A percentile compares a stretch with the other conserved stretches of the same genome.
phyloP scores from a whole-genome alignment of 2,113 vertebrate genomes.

The Actenoides hombroni region DNA sequence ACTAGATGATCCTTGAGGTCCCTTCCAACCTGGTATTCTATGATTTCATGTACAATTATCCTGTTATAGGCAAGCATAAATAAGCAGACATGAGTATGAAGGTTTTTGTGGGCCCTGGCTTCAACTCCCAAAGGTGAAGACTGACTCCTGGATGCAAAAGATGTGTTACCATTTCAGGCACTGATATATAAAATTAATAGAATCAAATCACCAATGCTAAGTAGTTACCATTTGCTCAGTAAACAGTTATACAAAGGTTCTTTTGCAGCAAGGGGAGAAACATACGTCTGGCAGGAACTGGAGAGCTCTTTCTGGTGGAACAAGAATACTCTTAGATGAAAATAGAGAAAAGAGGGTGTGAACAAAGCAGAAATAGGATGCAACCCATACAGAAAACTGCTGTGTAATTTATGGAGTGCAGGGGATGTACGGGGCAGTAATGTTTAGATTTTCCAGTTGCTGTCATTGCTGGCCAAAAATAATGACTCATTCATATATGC shows the following conservation, averaged over 20 bases:
- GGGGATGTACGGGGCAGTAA: background rate
- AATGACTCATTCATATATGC: conserved; percentile 26
- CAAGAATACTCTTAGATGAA: background rate
- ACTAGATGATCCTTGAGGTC: no score
- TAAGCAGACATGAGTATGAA: background rate
- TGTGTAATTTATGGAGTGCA: background rate
- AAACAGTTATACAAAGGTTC: background rate
- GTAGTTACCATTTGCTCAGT: background rate
- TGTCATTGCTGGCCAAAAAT: background rate
- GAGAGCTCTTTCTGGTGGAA: background rate
- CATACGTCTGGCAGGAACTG: accelerated
- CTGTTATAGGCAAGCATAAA: background rate
- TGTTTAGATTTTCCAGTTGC: background rate
- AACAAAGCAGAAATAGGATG: background rate
- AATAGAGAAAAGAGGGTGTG: background rate
- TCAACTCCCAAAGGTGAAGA: background rate
- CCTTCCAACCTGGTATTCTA: no score
- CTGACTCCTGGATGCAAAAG: background rate
- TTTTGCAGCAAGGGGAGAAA: background rate
- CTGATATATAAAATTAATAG: background rate
- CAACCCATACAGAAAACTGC: background rate
- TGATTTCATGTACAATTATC: background rate
- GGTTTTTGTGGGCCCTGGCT: background rate
- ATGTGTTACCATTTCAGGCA: background rate
- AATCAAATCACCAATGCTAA: background rate